These are phyloP conservation scores for Steinernema hermaphroditum DNA, from an alignment of 2,888 invertebrate species.

Conservation along the genomic window DNA sequence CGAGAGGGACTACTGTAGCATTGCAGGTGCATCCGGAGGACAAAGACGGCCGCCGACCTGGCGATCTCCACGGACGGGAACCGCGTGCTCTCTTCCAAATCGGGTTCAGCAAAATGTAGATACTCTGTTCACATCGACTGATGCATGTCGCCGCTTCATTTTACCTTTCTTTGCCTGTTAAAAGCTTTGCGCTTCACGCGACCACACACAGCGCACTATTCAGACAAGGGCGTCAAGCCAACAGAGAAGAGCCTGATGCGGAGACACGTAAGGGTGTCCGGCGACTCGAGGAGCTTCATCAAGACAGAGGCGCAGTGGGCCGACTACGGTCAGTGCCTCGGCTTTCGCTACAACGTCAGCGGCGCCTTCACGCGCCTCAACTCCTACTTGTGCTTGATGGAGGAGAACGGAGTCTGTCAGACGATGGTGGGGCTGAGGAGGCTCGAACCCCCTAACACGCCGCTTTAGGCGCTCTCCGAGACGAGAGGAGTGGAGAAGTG, in stretches of 20 bases:
- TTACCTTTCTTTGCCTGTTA: no score
- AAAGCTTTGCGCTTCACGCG: conserved; percentile 9
- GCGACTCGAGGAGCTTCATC: conserved; percentile 45
- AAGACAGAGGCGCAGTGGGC: conserved; percentile 58
- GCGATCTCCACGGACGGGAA: conserved; percentile 3
- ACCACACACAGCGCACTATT: no score
- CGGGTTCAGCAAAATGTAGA: conserved; percentile 29
- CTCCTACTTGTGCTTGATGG: conserved; percentile 56
- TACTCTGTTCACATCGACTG: conserved; percentile 1
- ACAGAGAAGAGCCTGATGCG: conserved; percentile 45
- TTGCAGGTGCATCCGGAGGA: conserved; percentile 17
- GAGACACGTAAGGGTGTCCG: conserved; percentile 36
- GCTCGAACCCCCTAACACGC: no score
- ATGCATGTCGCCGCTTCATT: no score
- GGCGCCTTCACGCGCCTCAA: conserved; percentile 54
- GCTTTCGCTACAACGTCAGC: conserved; percentile 61
- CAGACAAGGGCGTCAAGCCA: conserved; percentile 48
- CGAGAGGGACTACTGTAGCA: neutral
- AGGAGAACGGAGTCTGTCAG: conserved; percentile 46
- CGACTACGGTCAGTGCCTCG: conserved; percentile 56
- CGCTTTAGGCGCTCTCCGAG: conserved; percentile 21
- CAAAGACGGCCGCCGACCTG: conserved; percentile 19
- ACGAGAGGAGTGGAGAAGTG: conserved; percentile 57
- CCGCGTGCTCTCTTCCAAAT: neutral
- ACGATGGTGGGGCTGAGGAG: no score